A percentile compares a stretch with the other conserved stretches of the same genome.
Conservation (phyloP, 2,888 invertebrate genomes). For the Leptogaster cylindrica region DNA sequence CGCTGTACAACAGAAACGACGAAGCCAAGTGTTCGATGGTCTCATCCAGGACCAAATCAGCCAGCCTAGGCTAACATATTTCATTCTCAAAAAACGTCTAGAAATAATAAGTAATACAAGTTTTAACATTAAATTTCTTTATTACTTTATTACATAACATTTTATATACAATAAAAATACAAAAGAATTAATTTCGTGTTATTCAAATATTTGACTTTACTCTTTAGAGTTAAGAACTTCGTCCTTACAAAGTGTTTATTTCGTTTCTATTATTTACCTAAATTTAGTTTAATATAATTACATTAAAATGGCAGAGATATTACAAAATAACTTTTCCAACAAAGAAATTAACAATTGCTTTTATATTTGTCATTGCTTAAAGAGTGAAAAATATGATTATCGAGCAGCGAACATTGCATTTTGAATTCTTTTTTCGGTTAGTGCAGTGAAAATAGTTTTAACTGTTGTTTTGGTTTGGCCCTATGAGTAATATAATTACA, state of each 20-base stretch:
- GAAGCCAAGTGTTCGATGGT: too few relatives aligned
- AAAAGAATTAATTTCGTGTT: constrained; percentile 3
- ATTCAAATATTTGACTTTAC: constrained; percentile 10
- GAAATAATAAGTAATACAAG: too few relatives aligned
- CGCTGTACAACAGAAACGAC: too few relatives aligned
- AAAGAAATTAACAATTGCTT: neutral
- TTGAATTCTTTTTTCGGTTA: too few relatives aligned
- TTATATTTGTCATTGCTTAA: neutral
- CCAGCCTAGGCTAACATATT: too few relatives aligned
- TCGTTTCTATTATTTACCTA: neutral
- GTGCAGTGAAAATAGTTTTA: too few relatives aligned
- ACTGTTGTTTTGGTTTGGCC: too few relatives aligned
- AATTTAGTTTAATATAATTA: neutral
- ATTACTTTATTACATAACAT: constrained; percentile 22
- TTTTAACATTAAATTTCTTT: constrained; percentile 23
- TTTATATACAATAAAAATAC: constrained; percentile 17
- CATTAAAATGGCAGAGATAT: neutral
- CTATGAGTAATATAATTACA: too few relatives aligned
- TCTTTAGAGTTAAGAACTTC: neutral
- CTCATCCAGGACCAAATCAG: too few relatives aligned
- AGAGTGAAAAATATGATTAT: neutral
- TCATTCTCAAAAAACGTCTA: too few relatives aligned
- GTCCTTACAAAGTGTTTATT: neutral
- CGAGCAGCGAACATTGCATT: neutral
- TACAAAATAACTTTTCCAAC: neutral